Percentiles rank a stretch among this genome's conserved stretches.
phyloP scores from a whole-genome alignment of 1,140 invertebrate species.

The Zelostemma sp. region DNA sequence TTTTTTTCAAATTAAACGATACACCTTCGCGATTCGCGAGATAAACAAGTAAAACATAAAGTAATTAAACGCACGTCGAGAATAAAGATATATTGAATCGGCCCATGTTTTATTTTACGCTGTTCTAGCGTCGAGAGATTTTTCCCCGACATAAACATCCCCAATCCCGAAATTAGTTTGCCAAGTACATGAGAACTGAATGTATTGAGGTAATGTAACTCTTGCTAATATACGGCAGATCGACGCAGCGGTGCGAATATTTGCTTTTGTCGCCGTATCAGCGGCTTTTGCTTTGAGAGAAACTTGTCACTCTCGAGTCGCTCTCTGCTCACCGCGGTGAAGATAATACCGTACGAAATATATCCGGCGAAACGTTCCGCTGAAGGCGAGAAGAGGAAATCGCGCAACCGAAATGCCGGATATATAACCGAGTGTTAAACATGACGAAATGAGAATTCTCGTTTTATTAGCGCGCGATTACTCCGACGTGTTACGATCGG shows the following conservation, averaged over 20 bases:
- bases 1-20: too few species aligned
- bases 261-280: slow-evolving; percentile 29
- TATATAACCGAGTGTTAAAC: slow-evolving; percentile 28
- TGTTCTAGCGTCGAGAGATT: too few species aligned
- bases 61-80: not conserved
- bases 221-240: not conserved
- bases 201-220: slow-evolving; percentile 1
- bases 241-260: slow-evolving; percentile 28
- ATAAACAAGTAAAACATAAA: not conserved
- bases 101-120: too few species aligned
- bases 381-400: slow-evolving; percentile 45
- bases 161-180: too few species aligned
- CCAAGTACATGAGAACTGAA: not conserved
- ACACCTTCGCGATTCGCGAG: too few species aligned
- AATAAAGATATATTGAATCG: too few species aligned
- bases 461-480: too few species aligned
- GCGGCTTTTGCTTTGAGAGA: slow-evolving; percentile 24
- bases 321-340: slow-evolving; percentile 16
- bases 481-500: not conserved
- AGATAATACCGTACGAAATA: slow-evolving; percentile 34
- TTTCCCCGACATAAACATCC: too few species aligned
- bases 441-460: not conserved
- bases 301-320: slow-evolving; percentile 41
- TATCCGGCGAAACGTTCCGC: slow-evolving; percentile 45
- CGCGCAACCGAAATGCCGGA: slow-evolving; percentile 40